Base-by-base conservation (phyloP, 1,140 invertebrate genomes). In the Drosophila ambigua region DNA sequence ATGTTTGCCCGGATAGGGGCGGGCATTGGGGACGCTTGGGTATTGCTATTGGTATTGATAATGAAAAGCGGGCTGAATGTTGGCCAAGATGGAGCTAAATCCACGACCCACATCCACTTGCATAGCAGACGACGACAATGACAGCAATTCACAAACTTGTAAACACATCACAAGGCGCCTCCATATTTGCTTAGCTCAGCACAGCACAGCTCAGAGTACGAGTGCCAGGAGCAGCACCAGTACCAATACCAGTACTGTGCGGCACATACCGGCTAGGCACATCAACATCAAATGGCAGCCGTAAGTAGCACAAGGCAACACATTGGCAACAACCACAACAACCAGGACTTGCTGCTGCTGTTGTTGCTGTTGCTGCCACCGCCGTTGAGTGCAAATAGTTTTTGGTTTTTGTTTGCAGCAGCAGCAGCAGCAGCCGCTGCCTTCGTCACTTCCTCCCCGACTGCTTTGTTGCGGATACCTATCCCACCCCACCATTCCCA, bases 81-180 rank as follows among this genome's bases (percentile, higher is more conserved):
- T 79, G 76, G 61, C 80, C 77, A 83, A 74, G 55, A 77, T 75
- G 72, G 50, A 13, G 54, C 39, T 13, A 39, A 13, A 39, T 39
- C 35, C 35, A 39, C 43, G 9, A 46, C 44, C 51, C 46, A 77
- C 45, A 76, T 39, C 35, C 55, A 52, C 59, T 1, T 49, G 26
- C 58, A 16, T 16, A 49, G 59, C 66, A 75, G 71, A 69, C 87
- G 71, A 69, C 82, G 84, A 75, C 83, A 75, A 77, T 87, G 83
- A 82, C 82, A 81, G 77, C 82, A 75, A 79, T 87, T 82, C 78
- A 65, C 82, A 87, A 74, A 82, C 62, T 72, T 87, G 82, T 87
- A 87, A 87, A 87, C 83, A 87, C 74, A 67, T 77, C 74, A 66
- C 78, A 62, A 81, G 78, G 68, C 74, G 74, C 63, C 71, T 77